phyloP scores from a whole-genome alignment of 1,140 invertebrate genomes.

The Mycetomoellerius zeteki region DNA sequence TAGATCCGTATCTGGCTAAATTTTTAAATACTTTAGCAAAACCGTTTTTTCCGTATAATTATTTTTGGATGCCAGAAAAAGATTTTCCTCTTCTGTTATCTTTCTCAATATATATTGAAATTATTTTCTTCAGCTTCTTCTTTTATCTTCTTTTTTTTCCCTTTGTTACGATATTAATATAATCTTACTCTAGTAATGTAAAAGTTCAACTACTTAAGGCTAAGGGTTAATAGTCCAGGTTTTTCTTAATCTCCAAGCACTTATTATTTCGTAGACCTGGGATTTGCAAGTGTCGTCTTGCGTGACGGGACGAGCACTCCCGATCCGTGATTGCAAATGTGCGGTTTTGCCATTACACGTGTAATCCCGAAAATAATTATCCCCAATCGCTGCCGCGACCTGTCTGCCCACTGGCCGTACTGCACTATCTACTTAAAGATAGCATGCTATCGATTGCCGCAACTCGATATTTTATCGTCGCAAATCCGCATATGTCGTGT shows the following conservation, averaged over 20 bases:
- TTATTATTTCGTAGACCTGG: background rate
- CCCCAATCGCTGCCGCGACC: slow-evolving; percentile 25
- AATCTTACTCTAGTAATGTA: slow-evolving; percentile 13
- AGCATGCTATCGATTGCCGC: slow-evolving; percentile 55
- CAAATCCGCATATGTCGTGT: background rate
- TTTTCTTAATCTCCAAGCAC: background rate
- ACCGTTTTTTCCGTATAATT: background rate
- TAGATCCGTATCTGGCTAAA: no score
- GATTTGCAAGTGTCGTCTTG: slow-evolving; percentile 10
- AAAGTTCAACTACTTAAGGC: background rate
- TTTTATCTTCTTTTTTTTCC: background rate
- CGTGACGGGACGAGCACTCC: background rate
- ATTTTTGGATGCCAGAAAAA: background rate
- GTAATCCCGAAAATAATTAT: slow-evolving; percentile 70
- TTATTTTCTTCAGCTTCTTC: background rate
- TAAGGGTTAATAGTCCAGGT: background rate
- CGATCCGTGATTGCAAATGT: slow-evolving; percentile 25
- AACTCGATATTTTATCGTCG: slow-evolving; percentile 32
- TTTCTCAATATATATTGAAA: background rate
- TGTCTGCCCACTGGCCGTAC: slow-evolving; percentile 40
- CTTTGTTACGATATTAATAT: background rate
- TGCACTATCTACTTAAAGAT: slow-evolving; percentile 64
- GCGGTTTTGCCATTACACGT: slow-evolving; percentile 37
- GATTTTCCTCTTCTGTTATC: background rate
- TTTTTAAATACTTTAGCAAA: no score